Conservation (phyloP, 2,888 invertebrate species). For the Xestia sexstrigata region DNA sequence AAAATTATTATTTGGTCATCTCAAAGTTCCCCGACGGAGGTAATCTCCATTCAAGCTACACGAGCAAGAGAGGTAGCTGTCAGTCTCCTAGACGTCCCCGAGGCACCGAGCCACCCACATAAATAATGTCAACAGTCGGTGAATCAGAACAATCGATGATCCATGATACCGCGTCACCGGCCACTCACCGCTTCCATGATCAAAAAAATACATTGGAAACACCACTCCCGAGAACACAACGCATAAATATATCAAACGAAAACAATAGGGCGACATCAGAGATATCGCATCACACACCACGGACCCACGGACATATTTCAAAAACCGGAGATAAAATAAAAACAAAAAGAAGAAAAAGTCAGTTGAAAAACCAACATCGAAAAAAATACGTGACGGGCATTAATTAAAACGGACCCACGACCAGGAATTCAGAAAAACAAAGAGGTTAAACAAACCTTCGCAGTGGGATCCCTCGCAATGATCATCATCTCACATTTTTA, state of each 20-base stretch:
- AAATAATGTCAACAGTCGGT: constrained; percentile 84
- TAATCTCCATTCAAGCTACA: constrained; percentile 69
- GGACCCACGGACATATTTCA: constrained; percentile 88
- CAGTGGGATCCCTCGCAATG: constrained; percentile 90
- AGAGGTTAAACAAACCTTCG: constrained; percentile 89
- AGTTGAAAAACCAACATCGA: constrained; percentile 84
- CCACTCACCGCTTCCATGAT: constrained; percentile 77
- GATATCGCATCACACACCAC: constrained; percentile 88
- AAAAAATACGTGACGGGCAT: constrained; percentile 91
- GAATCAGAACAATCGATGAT: constrained; percentile 80
- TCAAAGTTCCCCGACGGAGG: constrained; percentile 57
- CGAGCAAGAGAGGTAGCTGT: constrained; percentile 74
- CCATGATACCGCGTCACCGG: constrained; percentile 80
- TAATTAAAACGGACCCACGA: constrained; percentile 91
- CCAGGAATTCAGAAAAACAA: constrained; percentile 89
- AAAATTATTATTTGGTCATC: constrained; percentile 52
- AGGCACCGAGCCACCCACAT: constrained; percentile 77
- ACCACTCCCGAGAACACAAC: constrained; percentile 85
- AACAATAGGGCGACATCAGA: constrained; percentile 89
- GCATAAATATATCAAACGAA: constrained; percentile 90
- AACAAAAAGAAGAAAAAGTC: constrained; percentile 76
- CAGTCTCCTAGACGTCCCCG: constrained; percentile 75
- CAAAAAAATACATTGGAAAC: constrained; percentile 76
- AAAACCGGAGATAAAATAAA: constrained; percentile 85
- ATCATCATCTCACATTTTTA: constrained; percentile 90